These are phyloP conservation scores for Gavialis gangeticus DNA, from an alignment of 2,113 vertebrate species.

Conservation along the genomic window DNA sequence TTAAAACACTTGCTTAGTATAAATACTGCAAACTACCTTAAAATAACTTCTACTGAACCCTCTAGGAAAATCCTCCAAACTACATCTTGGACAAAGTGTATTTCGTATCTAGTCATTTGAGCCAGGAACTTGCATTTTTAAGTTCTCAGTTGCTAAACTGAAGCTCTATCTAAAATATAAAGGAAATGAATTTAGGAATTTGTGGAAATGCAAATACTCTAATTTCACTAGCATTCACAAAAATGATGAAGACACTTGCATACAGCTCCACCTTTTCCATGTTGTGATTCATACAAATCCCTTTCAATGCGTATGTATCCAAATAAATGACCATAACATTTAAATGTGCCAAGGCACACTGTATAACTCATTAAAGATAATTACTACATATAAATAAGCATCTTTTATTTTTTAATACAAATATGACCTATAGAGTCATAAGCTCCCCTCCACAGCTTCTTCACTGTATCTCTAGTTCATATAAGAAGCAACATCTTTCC, in stretches of 20 bases:
- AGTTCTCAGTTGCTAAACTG: background rate
- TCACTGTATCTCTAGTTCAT: background rate
- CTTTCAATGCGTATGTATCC: too few relatives aligned
- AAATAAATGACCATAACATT: too few relatives aligned
- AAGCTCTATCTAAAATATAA: background rate
- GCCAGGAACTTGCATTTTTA: background rate
- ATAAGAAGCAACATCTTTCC: background rate
- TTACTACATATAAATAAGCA: background rate
- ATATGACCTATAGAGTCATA: accelerated
- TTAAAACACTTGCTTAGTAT: background rate
- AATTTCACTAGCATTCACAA: background rate
- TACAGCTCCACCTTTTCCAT: background rate
- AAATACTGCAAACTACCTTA: background rate
- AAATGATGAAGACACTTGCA: background rate
- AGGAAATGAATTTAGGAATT: background rate
- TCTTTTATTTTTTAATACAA: background rate
- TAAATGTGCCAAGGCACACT: background rate
- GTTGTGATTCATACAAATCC: too few relatives aligned
- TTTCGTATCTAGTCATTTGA: background rate
- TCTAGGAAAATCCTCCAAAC: background rate
- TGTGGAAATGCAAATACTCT: background rate
- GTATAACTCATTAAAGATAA: background rate
- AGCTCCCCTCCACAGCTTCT: background rate
- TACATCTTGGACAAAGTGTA: background rate
- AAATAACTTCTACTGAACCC: background rate